Evolutionary conservation across 2,113 vertebrate species (phyloP).

Genomic region (Tachysurus fulvidraco): DNA sequence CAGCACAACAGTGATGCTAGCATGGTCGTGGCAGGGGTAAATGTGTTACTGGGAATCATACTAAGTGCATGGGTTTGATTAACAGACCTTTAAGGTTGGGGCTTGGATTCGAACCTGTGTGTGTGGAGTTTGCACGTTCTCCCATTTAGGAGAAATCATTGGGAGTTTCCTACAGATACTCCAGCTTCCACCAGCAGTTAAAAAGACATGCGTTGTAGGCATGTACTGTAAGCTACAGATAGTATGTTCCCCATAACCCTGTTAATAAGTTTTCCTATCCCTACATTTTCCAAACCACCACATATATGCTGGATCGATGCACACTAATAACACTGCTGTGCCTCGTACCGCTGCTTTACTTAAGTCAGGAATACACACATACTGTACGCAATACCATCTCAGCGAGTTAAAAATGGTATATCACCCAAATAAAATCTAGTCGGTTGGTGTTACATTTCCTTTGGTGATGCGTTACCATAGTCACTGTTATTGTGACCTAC

Average conservation of each 20-base stretch:
- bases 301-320: not conserved
- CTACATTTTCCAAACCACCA: too few relatives aligned
- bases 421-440: not conserved
- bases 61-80: not conserved
- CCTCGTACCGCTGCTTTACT: not conserved
- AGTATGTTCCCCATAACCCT: too few relatives aligned
- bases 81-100: not conserved
- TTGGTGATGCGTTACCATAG: not conserved
- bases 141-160: too few relatives aligned
- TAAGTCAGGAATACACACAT: not conserved
- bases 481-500: not conserved
- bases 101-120: too few relatives aligned
- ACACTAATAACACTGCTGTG: not conserved
- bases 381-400: not conserved
- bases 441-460: not conserved
- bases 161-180: too few relatives aligned
- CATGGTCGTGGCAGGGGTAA: not conserved
- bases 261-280: too few relatives aligned
- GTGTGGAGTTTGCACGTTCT: too few relatives aligned
- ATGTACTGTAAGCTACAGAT: too few relatives aligned
- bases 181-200: too few relatives aligned
- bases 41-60: not conserved
- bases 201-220: too few relatives aligned
- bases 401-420: not conserved
- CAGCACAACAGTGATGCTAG: not conserved